Evolutionary conservation across 2,113 vertebrate genomes (phyloP).

Genomic region (Micronycteris hirsuta): DNA sequence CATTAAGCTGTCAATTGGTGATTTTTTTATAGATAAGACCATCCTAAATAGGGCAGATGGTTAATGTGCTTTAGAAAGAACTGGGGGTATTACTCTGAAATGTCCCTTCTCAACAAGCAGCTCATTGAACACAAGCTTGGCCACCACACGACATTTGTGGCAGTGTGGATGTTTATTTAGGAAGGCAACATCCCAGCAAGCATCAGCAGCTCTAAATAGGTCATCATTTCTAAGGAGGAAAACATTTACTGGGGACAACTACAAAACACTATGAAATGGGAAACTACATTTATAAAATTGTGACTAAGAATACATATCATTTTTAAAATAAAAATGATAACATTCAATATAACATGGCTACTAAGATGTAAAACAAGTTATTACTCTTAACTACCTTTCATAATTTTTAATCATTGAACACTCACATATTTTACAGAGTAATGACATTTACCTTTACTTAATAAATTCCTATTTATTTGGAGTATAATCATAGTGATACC

Average conservation of each 20-base stretch:
- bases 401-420: slow-evolving; percentile 26
- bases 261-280: not conserved
- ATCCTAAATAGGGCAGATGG: not conserved
- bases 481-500: slow-evolving; percentile 44
- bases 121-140: not conserved
- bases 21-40: not conserved
- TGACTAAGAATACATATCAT: not conserved
- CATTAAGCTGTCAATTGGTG: not conserved
- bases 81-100: not conserved
- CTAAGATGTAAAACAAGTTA: not conserved
- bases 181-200: not conserved
- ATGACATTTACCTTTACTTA: slow-evolving; percentile 48
- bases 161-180: not conserved
- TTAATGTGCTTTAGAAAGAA: not conserved
- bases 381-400: not conserved
- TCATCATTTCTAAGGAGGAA: not conserved
- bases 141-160: not conserved
- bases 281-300: not conserved
- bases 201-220: not conserved
- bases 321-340: slow-evolving; percentile 16
- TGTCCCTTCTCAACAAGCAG: not conserved
- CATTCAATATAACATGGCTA: not conserved
- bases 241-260: not conserved
- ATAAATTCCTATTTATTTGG: slow-evolving; percentile 72
- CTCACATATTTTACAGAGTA: not conserved